Percentiles rank a stretch among this genome's conserved stretches.
Conservation (phyloP, 1,140 invertebrate species). For the Battus philenor region DNA sequence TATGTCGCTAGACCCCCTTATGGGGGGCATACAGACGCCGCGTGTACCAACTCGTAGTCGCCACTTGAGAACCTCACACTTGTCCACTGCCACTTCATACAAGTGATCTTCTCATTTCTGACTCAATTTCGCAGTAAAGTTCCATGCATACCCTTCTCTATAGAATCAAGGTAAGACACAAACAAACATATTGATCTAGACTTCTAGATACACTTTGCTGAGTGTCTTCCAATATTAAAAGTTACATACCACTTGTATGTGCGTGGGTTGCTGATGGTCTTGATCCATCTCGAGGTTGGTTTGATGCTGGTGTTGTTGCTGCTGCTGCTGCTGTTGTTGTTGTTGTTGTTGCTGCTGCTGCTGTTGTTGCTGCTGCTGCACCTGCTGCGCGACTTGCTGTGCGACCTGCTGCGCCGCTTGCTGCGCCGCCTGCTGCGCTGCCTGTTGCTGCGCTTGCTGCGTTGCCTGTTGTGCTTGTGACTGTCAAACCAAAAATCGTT, state of each 20-base stretch:
- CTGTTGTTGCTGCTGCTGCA: conserved; percentile 38
- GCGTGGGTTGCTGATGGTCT: conserved; percentile 49
- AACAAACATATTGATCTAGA: too few relatives aligned
- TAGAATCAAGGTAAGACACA: too few relatives aligned
- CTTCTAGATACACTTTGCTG: too few relatives aligned
- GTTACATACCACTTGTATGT: conserved; percentile 54
- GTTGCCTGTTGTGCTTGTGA: conserved; percentile 35
- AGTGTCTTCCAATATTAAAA: too few relatives aligned
- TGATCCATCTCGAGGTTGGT: conserved; percentile 45
- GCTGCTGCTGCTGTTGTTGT: conserved; percentile 40
- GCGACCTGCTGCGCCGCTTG: conserved; percentile 45
- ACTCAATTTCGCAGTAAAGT: too few relatives aligned
- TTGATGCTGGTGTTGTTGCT: conserved; percentile 54
- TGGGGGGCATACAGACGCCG: too few relatives aligned
- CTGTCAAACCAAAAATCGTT: conserved; percentile 24
- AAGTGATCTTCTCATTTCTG: too few relatives aligned
- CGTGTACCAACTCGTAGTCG: too few relatives aligned
- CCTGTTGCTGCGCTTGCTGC: conserved; percentile 41
- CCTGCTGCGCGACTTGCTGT: conserved; percentile 51
- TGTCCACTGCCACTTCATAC: too few relatives aligned
- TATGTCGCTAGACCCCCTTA: too few relatives aligned
- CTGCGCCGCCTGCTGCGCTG: conserved; percentile 40
- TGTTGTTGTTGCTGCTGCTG: conserved; percentile 39
- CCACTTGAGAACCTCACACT: too few relatives aligned
- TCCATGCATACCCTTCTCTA: too few relatives aligned